These are phyloP conservation scores for Synanthedon myopaeformis DNA, from an alignment of 2,888 invertebrate species.

Conservation along the genomic window DNA sequence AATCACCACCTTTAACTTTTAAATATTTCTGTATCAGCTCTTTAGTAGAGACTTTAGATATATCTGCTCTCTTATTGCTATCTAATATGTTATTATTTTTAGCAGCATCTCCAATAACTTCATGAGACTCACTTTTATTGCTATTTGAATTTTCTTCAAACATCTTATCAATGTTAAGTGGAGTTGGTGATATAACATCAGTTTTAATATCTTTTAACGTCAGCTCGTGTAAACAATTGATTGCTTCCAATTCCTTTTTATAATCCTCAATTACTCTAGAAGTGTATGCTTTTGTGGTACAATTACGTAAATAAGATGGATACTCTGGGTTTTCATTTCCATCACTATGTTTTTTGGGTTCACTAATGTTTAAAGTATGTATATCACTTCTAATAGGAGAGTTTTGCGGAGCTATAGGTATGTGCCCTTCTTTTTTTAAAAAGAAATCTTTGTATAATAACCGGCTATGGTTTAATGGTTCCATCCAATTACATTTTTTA, in stretches of 20 bases:
- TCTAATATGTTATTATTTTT: slow-evolving; percentile 23
- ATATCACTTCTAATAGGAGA: slow-evolving; percentile 34
- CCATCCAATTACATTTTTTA: slow-evolving; percentile 33
- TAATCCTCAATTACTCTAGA: slow-evolving; percentile 67
- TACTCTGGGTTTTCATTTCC: slow-evolving; percentile 30
- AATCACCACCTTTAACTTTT: slow-evolving; percentile 50
- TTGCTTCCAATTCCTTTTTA: slow-evolving; percentile 61
- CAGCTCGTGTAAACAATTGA: slow-evolving; percentile 57
- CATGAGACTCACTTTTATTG: slow-evolving; percentile 22
- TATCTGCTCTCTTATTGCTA: slow-evolving; percentile 27
- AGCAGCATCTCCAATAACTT: slow-evolving; percentile 11
- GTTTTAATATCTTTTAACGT: slow-evolving; percentile 62
- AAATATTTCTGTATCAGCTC: slow-evolving; percentile 60
- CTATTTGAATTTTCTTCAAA: slow-evolving; percentile 40
- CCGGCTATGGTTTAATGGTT: slow-evolving; percentile 56
- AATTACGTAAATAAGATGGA: slow-evolving; percentile 55
- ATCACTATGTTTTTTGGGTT: slow-evolving; percentile 9
- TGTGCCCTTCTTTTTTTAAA: slow-evolving; percentile 49
- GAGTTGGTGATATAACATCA: slow-evolving; percentile 54
- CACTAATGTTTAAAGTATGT: slow-evolving; percentile 19
- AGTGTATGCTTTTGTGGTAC: slow-evolving; percentile 59
- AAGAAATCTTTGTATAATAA: slow-evolving; percentile 61
- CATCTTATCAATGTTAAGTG: slow-evolving; percentile 54
- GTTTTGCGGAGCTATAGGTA: slow-evolving; percentile 48
- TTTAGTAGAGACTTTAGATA: slow-evolving; percentile 55